Evolutionary conservation across 35 echinoderm and acorn worm species (phyloP).

Genomic region (Strongylocentrotus purpuratus): DNA sequence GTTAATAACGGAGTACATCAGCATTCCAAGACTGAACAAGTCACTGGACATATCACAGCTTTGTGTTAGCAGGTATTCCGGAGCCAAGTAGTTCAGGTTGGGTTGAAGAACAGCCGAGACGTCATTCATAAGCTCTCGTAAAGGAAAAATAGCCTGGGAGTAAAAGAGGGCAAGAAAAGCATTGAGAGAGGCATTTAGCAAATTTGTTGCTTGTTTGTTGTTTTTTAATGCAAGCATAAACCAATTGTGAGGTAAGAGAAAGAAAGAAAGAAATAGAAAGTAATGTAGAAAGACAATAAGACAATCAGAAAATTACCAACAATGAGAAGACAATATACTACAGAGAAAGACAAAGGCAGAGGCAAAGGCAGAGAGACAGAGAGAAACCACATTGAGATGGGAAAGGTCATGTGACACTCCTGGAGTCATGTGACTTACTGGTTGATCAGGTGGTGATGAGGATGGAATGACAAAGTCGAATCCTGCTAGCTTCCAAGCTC

Average conservation of each 20-base stretch:
- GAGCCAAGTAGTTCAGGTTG: constrained; percentile 86
- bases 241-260: no score
- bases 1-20: constrained; percentile 90
- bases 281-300: no score
- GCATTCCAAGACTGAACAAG: constrained; percentile 89
- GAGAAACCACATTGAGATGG: no score
- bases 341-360: no score
- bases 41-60: constrained; percentile 97
- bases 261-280: no score
- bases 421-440: constrained; percentile 54
- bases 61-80: constrained; percentile 87
- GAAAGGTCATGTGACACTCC: background rate
- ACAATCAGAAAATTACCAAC: no score
- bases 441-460: constrained; percentile 81
- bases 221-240: no score
- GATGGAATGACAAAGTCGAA: constrained; percentile 97
- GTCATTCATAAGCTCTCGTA: constrained; percentile 68
- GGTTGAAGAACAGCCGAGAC: constrained; percentile 77
- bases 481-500: constrained; percentile 93
- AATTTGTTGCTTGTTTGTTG: no score
- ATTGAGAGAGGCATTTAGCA: no score
- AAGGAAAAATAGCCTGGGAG: constrained; percentile 63
- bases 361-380: no score
- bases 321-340: no score
- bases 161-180: background rate